Evolutionary conservation across 2,888 invertebrate genomes (phyloP).

Genomic region (Syrphus vitripennis): DNA sequence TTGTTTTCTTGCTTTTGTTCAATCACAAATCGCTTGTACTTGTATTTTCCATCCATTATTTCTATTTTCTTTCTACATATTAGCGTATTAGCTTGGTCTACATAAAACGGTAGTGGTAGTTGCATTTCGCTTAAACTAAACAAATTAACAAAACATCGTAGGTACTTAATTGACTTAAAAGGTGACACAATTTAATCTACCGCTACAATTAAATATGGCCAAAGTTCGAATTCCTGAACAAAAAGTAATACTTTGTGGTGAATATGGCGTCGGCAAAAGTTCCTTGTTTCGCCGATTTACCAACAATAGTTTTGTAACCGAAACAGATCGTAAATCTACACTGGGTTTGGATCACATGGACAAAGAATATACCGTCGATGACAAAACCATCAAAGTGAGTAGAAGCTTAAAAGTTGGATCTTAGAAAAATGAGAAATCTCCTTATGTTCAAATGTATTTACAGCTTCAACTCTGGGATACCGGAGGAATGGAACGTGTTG

Average conservation of each 20-base stretch:
- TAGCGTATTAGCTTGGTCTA: not conserved
- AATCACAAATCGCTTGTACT: not conserved
- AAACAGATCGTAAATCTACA: slow-evolving; percentile 92
- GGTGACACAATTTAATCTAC: slow-evolving; percentile 29
- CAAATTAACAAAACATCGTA: slow-evolving; percentile 29
- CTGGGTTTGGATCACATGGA: slow-evolving; percentile 95
- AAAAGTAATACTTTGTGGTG: slow-evolving; percentile 96
- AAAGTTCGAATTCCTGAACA: slow-evolving; percentile 91
- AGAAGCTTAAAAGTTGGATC: not conserved
- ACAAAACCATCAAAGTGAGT: slow-evolving; percentile 83
- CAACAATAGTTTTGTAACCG: slow-evolving; percentile 93
- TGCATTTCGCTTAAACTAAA: slow-evolving; percentile 6
- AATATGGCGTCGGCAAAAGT: slow-evolving; percentile 97
- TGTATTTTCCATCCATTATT: not conserved
- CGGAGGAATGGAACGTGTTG: slow-evolving; percentile 97
- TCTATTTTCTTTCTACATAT: too few relatives aligned
- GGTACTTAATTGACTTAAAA: slow-evolving; percentile 13
- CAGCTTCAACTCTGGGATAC: slow-evolving; percentile 98
- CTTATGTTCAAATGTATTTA: not conserved
- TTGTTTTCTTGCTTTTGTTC: slow-evolving; percentile 6
- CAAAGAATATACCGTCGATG: slow-evolving; percentile 88
- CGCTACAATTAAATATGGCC: slow-evolving; percentile 84
- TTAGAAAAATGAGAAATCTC: not conserved
- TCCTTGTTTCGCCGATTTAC: slow-evolving; percentile 95
- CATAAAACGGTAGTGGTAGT: not conserved